Evolutionary conservation across 2,888 invertebrate species (phyloP).

Genomic region (Chrysotoxum bicinctum): DNA sequence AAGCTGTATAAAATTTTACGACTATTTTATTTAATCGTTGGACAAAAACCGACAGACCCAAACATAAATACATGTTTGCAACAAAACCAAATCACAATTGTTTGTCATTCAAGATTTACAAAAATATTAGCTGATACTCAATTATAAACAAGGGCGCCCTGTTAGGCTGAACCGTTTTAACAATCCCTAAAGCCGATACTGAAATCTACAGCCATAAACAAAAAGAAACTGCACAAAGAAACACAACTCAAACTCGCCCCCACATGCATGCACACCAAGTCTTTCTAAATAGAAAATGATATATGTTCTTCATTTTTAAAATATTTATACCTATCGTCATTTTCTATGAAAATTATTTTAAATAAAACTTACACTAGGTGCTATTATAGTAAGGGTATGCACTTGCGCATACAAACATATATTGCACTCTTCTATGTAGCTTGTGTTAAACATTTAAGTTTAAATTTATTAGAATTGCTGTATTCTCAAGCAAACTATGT

Average conservation of each 20-base stretch:
- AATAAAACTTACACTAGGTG: background rate
- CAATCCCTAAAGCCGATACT: background rate
- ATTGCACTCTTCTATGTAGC: background rate
- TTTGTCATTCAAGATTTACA: too few species aligned
- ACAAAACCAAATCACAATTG: too few species aligned
- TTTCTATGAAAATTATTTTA: constrained; percentile 10
- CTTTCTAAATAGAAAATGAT: constrained; percentile 10
- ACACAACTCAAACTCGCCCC: constrained; percentile 13
- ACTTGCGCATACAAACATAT: background rate
- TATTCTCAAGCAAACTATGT: constrained; percentile 17
- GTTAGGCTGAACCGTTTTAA: background rate
- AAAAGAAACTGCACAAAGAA: constrained; percentile 8
- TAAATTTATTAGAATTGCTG: constrained; percentile 47
- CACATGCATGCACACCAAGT: background rate
- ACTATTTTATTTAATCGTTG: too few species aligned
- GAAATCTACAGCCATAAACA: background rate
- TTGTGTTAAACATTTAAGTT: constrained; percentile 46
- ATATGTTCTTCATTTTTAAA: constrained; percentile 15
- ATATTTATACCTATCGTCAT: background rate
- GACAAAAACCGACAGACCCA: too few species aligned
- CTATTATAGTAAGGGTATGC: background rate
- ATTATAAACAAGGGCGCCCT: background rate
- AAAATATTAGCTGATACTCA: too few species aligned
- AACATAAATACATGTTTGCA: too few species aligned
- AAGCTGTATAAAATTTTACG: too few species aligned